These are phyloP conservation scores for Dissostichus mawsoni DNA, from an alignment of 2,113 vertebrate species.

Conservation along the genomic window DNA sequence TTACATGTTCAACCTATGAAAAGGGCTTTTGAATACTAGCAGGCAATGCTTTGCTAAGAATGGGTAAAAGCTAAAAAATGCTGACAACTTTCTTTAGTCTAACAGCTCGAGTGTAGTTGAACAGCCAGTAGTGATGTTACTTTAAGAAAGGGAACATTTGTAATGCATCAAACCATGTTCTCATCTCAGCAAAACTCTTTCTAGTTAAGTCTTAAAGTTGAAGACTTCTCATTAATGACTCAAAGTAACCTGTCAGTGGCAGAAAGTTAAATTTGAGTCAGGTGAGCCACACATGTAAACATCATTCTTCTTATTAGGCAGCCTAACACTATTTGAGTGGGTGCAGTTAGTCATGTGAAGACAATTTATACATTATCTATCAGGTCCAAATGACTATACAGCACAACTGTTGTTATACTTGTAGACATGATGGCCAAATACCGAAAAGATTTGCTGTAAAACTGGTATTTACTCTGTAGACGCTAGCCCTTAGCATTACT, in stretches of 20 bases:
- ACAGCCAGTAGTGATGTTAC: not conserved
- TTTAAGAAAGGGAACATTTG: not conserved
- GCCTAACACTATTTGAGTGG: constrained; percentile 12
- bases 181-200: too few species aligned
- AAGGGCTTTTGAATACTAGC: too few species aligned
- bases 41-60: too few species aligned
- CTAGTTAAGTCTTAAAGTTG: too few species aligned
- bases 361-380: constrained; percentile 50
- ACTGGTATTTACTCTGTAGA: not conserved
- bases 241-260: not conserved
- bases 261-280: constrained; percentile 51
- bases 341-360: constrained; percentile 62
- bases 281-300: constrained; percentile 31
- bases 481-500: not conserved
- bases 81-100: too few species aligned
- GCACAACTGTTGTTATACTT: not conserved
- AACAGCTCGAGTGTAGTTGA: not conserved
- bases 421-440: not conserved
- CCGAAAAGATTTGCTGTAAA: not conserved
- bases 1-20: too few species aligned
- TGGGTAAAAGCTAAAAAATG: too few species aligned
- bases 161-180: not conserved
- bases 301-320: constrained; percentile 33
- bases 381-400: not conserved
- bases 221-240: not conserved